phyloP scores from a whole-genome alignment of 92 coral and sea anemone genomes.

The Bergia sp. region DNA sequence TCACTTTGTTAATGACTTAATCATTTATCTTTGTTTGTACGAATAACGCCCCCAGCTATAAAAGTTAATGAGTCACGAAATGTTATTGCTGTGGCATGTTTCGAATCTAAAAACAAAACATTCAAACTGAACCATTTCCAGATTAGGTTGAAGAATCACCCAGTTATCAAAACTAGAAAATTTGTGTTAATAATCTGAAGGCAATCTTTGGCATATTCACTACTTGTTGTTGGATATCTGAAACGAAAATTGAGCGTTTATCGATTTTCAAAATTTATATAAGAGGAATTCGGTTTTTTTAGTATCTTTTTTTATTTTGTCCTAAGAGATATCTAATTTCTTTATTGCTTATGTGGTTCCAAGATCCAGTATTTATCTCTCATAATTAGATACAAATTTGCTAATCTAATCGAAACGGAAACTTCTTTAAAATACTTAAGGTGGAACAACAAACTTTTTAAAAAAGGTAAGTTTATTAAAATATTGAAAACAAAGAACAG shows the following conservation, averaged over 20 bases:
- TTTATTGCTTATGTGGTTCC: background rate
- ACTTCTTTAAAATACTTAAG: too few species aligned
- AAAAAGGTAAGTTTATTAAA: too few species aligned
- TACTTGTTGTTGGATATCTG: background rate
- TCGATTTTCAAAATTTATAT: too few species aligned
- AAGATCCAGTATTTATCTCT: background rate
- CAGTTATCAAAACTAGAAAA: too few species aligned
- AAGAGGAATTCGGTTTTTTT: background rate
- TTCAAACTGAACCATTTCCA: background rate
- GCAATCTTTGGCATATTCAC: background rate
- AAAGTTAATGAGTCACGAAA: conserved; percentile 16
- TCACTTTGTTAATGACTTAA: background rate
- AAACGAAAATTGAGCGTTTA: too few species aligned
- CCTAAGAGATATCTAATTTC: background rate
- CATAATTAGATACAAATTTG: background rate
- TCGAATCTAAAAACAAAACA: background rate
- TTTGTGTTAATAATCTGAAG: too few species aligned
- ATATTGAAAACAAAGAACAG: too few species aligned
- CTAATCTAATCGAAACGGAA: background rate
- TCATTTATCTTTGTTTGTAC: background rate
- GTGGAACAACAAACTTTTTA: background rate
- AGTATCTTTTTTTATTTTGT: too few species aligned
- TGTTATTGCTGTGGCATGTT: background rate
- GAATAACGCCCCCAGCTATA: conserved; percentile 24
- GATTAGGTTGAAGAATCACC: too few species aligned